Base-by-base conservation (phyloP, 2,888 invertebrate genomes). In the Dolichopus griseipennis region DNA sequence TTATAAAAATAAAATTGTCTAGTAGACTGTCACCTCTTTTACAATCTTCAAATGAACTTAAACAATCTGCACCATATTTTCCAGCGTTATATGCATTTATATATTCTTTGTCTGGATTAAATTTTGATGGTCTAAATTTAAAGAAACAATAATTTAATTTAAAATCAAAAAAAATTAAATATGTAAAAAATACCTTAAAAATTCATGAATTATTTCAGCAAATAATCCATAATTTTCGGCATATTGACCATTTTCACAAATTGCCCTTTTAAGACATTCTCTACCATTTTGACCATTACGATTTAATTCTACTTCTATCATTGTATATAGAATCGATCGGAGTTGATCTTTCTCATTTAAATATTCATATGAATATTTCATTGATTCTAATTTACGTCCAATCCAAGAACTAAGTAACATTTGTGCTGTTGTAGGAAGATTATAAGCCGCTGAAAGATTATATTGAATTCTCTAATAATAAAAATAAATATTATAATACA, bases 71-170 rank as follows among this genome's bases (percentile, higher is more conserved):
- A 78, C 87, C 87, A 75, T 83, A 85, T 71, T 84, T 80, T 1
- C 90, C 90, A 61, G 86, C 86, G 52, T 79, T 79, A 18, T 87
- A 85, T 1, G 90, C 90, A 70, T 87, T 85, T 22, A 81, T 77
- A 76, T 90, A 90, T 18, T 77, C 76, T 18, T 77, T 76, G 72
- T 86, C 81, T 71, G 86, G 84, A 3, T 83, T 79, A 67, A 78
- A 78, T 64, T 78, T 75, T 66, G 78, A 76, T 15, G 77, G 78
- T 64, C 77, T 77, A 41, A 41, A 72, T 62, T 62, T 21, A 62
- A 62, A 8, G 8, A 37, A 37, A 10, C 4, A 37, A 37, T 5
- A 37, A 37, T n/a, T n/a, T n/a, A n/a, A n/a, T n/a, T n/a, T n/a
- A 37, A 10, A 37, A 37, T 37, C 37, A 37, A 12, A 10, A 37